phyloP scores from a whole-genome alignment of 2,113 vertebrate species.

The Rhea americana region DNA sequence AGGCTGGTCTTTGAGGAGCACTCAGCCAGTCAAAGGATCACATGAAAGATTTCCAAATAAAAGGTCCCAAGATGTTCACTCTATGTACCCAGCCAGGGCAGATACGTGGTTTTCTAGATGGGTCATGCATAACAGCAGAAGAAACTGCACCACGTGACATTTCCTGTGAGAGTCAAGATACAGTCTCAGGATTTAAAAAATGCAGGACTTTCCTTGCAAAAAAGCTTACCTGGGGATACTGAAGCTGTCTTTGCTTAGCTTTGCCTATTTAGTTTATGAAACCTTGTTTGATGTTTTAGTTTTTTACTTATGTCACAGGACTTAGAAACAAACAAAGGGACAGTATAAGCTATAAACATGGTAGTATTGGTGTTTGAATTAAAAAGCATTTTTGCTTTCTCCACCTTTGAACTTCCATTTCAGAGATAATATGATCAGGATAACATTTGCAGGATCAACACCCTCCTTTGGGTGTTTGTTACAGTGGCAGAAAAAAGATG shows the following conservation, averaged over 20 bases:
- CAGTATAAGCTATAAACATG: not conserved
- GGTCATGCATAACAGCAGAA: not conserved
- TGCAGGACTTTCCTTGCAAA: not conserved
- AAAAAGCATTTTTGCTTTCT: not conserved
- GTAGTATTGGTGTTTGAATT: not conserved
- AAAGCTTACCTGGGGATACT: not conserved
- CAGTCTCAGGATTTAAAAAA: not conserved
- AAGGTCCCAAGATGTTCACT: not conserved
- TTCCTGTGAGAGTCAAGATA: not conserved
- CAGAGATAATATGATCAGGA: not conserved
- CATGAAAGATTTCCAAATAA: not conserved
- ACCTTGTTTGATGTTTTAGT: not conserved
- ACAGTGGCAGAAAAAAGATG: not conserved
- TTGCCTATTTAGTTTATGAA: not conserved
- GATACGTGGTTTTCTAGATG: not conserved
- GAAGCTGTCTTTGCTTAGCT: not conserved
- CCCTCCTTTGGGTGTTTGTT: slow-evolving; percentile 13
- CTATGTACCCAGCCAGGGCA: not conserved
- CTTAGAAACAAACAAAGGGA: not conserved
- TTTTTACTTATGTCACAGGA: not conserved
- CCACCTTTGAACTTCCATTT: not conserved
- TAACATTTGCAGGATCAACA: not conserved
- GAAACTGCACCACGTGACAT: not conserved
- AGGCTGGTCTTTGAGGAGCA: not conserved
- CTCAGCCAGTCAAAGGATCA: not conserved